phyloP scores from a whole-genome alignment of 2,113 vertebrate species.

The Oreochromis tanganicae region DNA sequence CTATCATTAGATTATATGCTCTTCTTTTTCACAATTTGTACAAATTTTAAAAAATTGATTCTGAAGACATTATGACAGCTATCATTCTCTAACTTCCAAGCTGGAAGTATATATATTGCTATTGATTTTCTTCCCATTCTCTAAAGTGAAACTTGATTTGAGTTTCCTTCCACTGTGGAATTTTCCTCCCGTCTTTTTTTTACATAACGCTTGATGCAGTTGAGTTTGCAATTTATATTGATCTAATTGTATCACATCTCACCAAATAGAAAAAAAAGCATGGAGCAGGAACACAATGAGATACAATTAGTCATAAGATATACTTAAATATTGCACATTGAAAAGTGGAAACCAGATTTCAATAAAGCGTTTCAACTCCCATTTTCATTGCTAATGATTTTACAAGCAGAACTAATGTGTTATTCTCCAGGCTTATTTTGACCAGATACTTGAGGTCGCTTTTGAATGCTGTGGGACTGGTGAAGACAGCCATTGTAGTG shows the following conservation, averaged over 20 bases:
- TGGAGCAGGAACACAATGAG: not conserved
- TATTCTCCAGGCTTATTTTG: conserved; percentile 15
- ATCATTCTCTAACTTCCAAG: conserved; percentile 15
- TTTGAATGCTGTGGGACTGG: conserved; percentile 9
- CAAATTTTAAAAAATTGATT: conserved; percentile 48
- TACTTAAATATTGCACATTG: not conserved
- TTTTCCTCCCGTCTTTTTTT: not conserved
- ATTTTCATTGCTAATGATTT: not conserved
- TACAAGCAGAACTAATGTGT: conserved; percentile 10
- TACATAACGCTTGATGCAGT: not conserved
- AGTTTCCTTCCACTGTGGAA: not conserved
- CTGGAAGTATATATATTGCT: conserved; percentile 9
- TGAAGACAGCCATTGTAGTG: conserved; percentile 17
- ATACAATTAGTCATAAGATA: not conserved
- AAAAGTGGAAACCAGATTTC: not conserved
- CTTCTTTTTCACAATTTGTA: conserved; percentile 25
- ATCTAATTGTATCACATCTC: not conserved
- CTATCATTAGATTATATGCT: conserved; percentile 31
- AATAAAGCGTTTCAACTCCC: not conserved
- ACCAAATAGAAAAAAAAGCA: not conserved
- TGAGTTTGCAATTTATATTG: not conserved
- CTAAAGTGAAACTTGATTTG: conserved; percentile 5
- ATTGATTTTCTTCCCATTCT: conserved; percentile 41
- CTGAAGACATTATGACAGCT: conserved; percentile 17
- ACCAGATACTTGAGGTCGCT: conserved; percentile 1